Conservation (phyloP, 2,888 invertebrate genomes). For the Himalopsyche anomala region DNA sequence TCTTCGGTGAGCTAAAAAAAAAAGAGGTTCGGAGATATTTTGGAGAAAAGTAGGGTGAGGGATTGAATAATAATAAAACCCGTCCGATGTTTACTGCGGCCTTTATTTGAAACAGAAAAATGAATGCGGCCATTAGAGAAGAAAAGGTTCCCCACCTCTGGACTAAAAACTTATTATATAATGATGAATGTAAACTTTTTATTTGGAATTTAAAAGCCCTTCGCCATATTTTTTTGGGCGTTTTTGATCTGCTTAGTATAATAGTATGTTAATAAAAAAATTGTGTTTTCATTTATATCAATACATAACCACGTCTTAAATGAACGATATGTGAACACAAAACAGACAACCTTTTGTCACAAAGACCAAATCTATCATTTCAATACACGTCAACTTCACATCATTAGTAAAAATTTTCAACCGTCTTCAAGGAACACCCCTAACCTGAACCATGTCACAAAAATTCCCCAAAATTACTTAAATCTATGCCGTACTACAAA, state of each 20-base stretch:
- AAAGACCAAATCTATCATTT: conserved; percentile 27
- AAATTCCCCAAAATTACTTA: neutral
- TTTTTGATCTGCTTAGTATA: too few species aligned
- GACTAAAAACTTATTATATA: too few species aligned
- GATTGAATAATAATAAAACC: too few species aligned
- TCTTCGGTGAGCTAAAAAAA: too few species aligned
- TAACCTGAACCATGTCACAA: conserved; percentile 51
- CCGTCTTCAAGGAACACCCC: conserved; percentile 45
- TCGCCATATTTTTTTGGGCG: neutral
- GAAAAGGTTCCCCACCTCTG: too few species aligned
- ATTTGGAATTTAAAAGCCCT: neutral
- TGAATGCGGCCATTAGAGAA: too few species aligned
- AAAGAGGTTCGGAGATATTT: too few species aligned
- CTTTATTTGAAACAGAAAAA: too few species aligned
- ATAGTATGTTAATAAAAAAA: neutral
- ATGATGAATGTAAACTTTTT: too few species aligned
- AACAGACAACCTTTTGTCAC: conserved; percentile 28
- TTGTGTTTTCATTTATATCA: neutral
- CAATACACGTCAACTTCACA: conserved; percentile 44
- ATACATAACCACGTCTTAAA: conserved; percentile 8
- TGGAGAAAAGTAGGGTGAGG: too few species aligned
- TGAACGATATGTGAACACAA: conserved; percentile 4
- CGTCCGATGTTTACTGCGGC: too few species aligned
- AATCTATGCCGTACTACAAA: neutral
- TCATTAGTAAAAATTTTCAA: conserved; percentile 52